Base-by-base conservation (phyloP, 2,888 invertebrate genomes). In the Nomada goodeniana region DNA sequence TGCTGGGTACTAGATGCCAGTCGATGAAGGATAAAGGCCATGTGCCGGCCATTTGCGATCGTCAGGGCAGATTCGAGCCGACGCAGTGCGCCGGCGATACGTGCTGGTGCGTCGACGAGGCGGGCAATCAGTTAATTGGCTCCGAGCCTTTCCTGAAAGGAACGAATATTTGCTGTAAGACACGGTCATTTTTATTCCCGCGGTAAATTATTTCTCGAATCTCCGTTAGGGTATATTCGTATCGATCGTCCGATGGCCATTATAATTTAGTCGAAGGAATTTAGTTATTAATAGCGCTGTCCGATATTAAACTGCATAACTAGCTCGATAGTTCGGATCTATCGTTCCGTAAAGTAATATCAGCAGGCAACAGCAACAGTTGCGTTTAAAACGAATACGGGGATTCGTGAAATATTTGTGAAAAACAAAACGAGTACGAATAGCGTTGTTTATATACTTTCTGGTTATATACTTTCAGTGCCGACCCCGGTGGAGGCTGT, bases 91-190 rank as follows among this genome's bases (percentile, higher is more conserved):
- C 96, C 29, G 95, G 95, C 13, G 94, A 95, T 70, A 95, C 96
- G 44, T 98, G 98, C 92, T 98, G 98, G 97, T 98, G 98, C 92
- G 97, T 98, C 3, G 97, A 98, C 92, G 97, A 97, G 79, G 97
- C 97, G 0, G 97, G 97, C 44, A 96, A 96, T 91, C 96, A 96
- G 89, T 90, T 96, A 29, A 94, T 95, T 15, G 94, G 95, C 18
- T 95, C 96, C 0, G 95, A 95, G 81, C 95, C 96, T 11, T 96
- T 96, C 90, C 92, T 94, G 20, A 94, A 94, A 90, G 96, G 96
- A 50, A 95, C 95, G 65, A 94, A 94, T 64, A 94, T 94, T 64
- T 96, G 96, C 90, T 89, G 95, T 93, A 94, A 94, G 95, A 94
- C 70, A 9, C 13, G 23, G 18, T 29, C n/a, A 13, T 57, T 68